phyloP scores from a whole-genome alignment of 1,140 invertebrate species.

The Drosophila asahinai region DNA sequence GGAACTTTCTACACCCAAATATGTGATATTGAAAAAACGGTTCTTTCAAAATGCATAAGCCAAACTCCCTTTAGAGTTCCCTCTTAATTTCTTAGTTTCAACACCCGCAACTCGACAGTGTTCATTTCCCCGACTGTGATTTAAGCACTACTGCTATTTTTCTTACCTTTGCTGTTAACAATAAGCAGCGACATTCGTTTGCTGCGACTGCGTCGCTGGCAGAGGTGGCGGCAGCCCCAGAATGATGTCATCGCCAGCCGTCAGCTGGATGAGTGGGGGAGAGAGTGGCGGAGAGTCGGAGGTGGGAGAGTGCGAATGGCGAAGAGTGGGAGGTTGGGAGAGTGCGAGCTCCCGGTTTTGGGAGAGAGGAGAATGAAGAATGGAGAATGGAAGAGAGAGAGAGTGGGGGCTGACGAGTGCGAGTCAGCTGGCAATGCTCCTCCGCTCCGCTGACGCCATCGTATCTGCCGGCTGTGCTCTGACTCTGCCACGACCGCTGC shows the following conservation, averaged over 20 bases:
- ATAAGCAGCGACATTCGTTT: neutral
- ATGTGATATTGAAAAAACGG: too few relatives aligned
- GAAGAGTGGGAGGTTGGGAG: constrained; percentile 10
- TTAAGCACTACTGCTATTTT: neutral
- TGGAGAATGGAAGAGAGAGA: constrained; percentile 8
- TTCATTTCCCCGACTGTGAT: neutral
- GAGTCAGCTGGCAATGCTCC: constrained; percentile 61
- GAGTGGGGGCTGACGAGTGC: constrained; percentile 12
- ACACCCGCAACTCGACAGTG: neutral
- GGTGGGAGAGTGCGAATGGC: constrained; percentile 4
- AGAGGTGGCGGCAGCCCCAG: constrained; percentile 29
- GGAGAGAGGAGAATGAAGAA: constrained; percentile 6
- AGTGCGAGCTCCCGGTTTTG: constrained; percentile 4
- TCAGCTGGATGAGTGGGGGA: constrained; percentile 39
- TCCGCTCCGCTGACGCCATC: constrained; percentile 75
- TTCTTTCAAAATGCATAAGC: too few relatives aligned
- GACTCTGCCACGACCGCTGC: constrained; percentile 21
- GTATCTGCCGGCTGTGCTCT: constrained; percentile 30
- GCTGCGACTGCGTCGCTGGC: constrained; percentile 30
- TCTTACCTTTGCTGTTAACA: neutral
- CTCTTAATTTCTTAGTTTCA: neutral
- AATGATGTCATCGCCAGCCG: constrained; percentile 55
- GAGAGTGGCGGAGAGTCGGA: constrained; percentile 15
- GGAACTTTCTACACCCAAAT: too few relatives aligned
- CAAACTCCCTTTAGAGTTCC: neutral